These are phyloP conservation scores for Melanerpes formicivorus DNA, from an alignment of 2,113 vertebrate species.

Conservation along the genomic window DNA sequence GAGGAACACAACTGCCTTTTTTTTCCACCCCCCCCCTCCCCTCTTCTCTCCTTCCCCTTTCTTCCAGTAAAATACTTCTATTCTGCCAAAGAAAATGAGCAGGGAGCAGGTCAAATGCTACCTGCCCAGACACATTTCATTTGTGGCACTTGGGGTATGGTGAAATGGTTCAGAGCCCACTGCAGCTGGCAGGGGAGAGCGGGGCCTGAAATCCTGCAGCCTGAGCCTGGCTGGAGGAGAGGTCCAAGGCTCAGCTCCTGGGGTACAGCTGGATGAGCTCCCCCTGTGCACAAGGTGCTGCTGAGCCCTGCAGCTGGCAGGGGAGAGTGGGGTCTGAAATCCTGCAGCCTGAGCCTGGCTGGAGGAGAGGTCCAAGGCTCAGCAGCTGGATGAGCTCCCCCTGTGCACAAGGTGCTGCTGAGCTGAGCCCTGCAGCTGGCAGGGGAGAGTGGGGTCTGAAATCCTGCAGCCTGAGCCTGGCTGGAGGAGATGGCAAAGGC, in stretches of 20 bases:
- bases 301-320: not conserved
- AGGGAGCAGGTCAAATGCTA: not conserved
- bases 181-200: no score
- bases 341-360: not conserved
- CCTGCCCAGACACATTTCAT: not conserved
- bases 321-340: no score
- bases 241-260: not conserved
- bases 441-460: no score
- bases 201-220: not conserved
- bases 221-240: not conserved
- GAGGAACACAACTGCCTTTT: not conserved
- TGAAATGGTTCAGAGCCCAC: no score
- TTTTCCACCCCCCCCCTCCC: no score
- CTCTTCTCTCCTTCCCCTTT: not conserved
- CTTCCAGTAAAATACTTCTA: not conserved
- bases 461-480: not conserved
- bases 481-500: not conserved
- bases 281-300: not conserved
- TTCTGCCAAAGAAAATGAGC: not conserved
- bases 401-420: no score
- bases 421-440: no score
- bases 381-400: not conserved
- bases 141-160: not conserved
- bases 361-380: not conserved
- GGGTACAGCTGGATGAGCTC: not conserved